Evolutionary conservation across 2,113 vertebrate species (phyloP), one percentile per base, ranked within the genome.

Genomic region (Podarcis raffonei): DNA sequence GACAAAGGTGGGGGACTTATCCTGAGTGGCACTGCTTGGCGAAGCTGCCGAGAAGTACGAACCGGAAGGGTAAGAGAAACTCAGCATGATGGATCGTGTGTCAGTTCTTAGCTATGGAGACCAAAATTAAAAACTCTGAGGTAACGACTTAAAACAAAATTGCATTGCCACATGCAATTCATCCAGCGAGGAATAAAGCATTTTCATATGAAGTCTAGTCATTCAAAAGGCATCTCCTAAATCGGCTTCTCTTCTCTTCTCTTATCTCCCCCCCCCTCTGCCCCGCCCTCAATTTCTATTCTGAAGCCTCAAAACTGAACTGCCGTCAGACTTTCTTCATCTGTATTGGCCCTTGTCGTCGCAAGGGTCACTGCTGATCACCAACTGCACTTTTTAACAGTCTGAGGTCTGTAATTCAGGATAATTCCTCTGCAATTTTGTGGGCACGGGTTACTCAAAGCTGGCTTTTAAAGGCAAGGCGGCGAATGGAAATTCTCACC

Each of bases 381-480:
- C 90, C 90, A 90, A 86, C 93, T 96, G 82, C 91, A 92, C 95
- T 96, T 95, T 96, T 96, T 95, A 97, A 91, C 94, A 96, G 96
- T 96, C 81, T 90, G 95, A 96, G 93, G 92, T 72, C 94, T 97
- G 95, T 97, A 97, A 97, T 97, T 96, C 96, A 96, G 95, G 96
- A 95, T 97, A 97, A 97, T 97, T 97, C 96, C 95, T 93, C 94
- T 94, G 95, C 95, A 97, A 96, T 97, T 97, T 95, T 91, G 89
- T 95, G 95, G 95, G 93, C 91, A 96, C 91, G 84, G 88, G 88
- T 93, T 95, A 92, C 93, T 95, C 95, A 89, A 94, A 94, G 83
- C 92, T 90, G 88, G 66, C 93, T 97, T 96, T 96, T 92, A 95
- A 93, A 96, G 92, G 82, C 90, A 94, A 66, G 81, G 37, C 77